phyloP scores from a whole-genome alignment of 1,140 invertebrate species.

The Pygmarrhopalites habei region DNA sequence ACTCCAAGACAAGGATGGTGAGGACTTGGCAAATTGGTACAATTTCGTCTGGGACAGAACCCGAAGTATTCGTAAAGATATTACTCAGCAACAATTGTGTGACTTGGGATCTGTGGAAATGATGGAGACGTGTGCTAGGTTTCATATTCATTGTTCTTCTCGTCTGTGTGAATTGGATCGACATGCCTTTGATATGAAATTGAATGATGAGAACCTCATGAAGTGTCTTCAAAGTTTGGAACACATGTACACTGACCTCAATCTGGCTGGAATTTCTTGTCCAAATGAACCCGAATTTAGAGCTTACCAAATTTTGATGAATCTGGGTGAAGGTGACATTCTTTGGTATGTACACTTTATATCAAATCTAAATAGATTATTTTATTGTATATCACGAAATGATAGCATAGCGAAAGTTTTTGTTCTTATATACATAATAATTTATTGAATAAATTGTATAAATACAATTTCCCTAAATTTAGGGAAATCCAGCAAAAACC shows the following conservation, averaged over 20 bases:
- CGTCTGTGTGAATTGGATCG: conserved; percentile 77
- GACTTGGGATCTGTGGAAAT: conserved; percentile 67
- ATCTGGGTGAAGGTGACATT: conserved; percentile 84
- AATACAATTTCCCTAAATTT: no score
- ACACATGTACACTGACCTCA: conserved; percentile 77
- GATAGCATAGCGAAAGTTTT: no score
- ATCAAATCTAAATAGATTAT: no score
- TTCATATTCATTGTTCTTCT: conserved; percentile 90
- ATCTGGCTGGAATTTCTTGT: conserved; percentile 59
- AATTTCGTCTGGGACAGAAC: conserved; percentile 90
- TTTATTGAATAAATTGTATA: no score
- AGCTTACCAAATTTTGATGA: conserved; percentile 84
- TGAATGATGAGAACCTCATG: conserved; percentile 94
- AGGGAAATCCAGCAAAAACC: conserved; percentile 67
- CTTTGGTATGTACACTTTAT: conserved; percentile 83
- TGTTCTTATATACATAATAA: no score
- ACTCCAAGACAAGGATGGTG: conserved; percentile 51
- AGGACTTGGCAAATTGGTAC: conserved; percentile 73
- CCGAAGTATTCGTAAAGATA: conserved; percentile 90
- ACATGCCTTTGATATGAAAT: conserved; percentile 84
- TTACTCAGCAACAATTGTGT: conserved; percentile 90
- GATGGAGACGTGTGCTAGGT: conserved; percentile 90
- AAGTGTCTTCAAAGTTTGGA: conserved; percentile 93
- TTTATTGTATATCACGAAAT: no score
- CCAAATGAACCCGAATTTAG: conserved; percentile 83